These are phyloP conservation scores for Stictonetta naevosa DNA, from an alignment of 2,113 vertebrate species.

Conservation along the genomic window DNA sequence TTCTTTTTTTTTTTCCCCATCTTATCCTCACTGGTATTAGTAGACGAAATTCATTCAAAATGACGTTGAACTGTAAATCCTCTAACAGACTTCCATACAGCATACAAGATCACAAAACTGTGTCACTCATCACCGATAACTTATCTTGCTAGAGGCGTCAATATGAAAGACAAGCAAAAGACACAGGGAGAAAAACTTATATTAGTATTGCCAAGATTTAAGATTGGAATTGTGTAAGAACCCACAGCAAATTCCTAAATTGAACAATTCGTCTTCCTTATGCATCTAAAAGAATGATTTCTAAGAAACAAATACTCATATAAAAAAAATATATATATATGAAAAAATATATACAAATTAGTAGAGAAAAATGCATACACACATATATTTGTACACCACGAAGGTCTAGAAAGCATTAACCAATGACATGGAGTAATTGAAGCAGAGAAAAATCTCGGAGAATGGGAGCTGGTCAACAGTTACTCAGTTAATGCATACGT, in stretches of 20 bases:
- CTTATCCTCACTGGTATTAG: not conserved
- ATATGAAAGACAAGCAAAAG: constrained; percentile 16
- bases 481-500: not conserved
- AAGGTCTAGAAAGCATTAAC: not conserved
- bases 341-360: not conserved
- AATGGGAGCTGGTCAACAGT: not conserved
- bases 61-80: not conserved
- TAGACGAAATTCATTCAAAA: not conserved
- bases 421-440: not conserved
- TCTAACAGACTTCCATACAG: not conserved
- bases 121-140: not conserved
- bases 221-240: not conserved
- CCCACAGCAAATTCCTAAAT: not conserved
- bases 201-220: not conserved
- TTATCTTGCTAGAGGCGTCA: constrained; percentile 4
- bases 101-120: not conserved
- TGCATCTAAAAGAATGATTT: not conserved
- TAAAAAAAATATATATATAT: no score
- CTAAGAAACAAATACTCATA: not conserved
- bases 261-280: not conserved
- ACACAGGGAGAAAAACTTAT: not conserved
- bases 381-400: not conserved
- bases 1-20: not conserved
- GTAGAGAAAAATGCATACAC: not conserved
- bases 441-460: constrained; percentile 1